These are phyloP conservation scores for Siniperca knerii DNA, from an alignment of 2,113 vertebrate genomes.

Conservation along the genomic window DNA sequence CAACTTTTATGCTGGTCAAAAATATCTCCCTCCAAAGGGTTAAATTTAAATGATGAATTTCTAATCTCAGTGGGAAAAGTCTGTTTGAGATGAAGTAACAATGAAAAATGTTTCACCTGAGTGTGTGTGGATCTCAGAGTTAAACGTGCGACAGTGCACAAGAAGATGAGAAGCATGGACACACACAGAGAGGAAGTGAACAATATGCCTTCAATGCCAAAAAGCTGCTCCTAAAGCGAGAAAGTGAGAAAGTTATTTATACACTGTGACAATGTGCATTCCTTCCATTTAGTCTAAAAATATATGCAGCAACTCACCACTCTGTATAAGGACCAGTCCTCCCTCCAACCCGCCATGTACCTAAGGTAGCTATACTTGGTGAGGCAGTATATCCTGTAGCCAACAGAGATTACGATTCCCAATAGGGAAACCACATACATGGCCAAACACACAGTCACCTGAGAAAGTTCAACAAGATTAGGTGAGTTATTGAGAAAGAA, in stretches of 20 bases:
- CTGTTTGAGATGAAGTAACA: background rate
- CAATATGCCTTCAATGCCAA: slow-evolving; percentile 40
- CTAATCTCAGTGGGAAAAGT: background rate
- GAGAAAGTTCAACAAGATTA: background rate
- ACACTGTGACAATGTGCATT: background rate
- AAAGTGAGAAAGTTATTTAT: background rate
- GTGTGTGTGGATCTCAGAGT: slow-evolving; percentile 70
- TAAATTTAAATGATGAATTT: background rate
- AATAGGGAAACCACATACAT: slow-evolving; percentile 73
- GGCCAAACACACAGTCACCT: slow-evolving; percentile 77
- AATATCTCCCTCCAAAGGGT: background rate
- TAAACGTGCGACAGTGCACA: slow-evolving; percentile 53
- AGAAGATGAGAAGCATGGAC: slow-evolving; percentile 70
- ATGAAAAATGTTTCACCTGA: slow-evolving; percentile 56
- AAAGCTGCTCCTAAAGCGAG: background rate
- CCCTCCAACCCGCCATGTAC: fast-evolving
- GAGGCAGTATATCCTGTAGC: slow-evolving; percentile 11
- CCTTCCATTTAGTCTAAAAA: background rate
- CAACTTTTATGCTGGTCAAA: background rate
- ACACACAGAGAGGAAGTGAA: slow-evolving; percentile 48
- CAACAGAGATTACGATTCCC: slow-evolving; percentile 37
- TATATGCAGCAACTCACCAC: slow-evolving; percentile 20
- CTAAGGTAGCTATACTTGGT: fast-evolving
- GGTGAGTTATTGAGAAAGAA: background rate
- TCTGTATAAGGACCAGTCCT: fast-evolving